Percentiles rank a stretch among this genome's conserved stretches.
Conservation (phyloP, 1,140 invertebrate species). For the Triops longicaudatus region DNA sequence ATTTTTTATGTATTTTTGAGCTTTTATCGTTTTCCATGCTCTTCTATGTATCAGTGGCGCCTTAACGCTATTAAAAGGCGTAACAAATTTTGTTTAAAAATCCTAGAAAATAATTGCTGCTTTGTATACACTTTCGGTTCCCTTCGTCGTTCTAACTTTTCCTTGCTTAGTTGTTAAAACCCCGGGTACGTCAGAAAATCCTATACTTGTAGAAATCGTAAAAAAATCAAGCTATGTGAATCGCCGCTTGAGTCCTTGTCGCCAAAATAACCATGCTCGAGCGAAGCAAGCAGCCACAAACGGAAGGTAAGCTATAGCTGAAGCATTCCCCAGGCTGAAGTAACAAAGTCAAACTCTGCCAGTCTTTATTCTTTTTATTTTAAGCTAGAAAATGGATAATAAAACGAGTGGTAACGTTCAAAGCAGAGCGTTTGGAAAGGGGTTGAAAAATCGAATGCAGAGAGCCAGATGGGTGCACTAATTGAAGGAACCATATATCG, state of each 20-base stretch:
- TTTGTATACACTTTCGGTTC: too few species aligned
- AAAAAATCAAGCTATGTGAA: neutral
- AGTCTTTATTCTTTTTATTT: constrained; percentile 1
- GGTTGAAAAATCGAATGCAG: neutral
- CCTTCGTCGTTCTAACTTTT: neutral
- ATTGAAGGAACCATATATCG: neutral
- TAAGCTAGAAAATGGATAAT: neutral
- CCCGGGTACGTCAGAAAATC: neutral
- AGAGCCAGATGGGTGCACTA: neutral
- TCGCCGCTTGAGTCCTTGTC: neutral
- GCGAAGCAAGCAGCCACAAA: neutral
- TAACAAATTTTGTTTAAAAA: too few species aligned
- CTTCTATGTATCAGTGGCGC: too few species aligned
- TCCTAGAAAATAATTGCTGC: too few species aligned
- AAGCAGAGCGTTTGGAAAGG: neutral
- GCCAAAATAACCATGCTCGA: constrained; percentile 11
- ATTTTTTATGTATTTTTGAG: too few species aligned
- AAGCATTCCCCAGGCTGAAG: constrained; percentile 5
- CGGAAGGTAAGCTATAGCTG: constrained; percentile 7
- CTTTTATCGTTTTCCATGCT: too few species aligned
- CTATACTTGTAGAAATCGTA: neutral
- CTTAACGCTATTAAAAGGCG: too few species aligned
- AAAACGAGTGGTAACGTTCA: neutral
- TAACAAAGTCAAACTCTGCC: neutral
- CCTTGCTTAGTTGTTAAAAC: neutral